Base-by-base conservation (phyloP, 2,113 vertebrate species). In the Beaufortia kweichowensis region DNA sequence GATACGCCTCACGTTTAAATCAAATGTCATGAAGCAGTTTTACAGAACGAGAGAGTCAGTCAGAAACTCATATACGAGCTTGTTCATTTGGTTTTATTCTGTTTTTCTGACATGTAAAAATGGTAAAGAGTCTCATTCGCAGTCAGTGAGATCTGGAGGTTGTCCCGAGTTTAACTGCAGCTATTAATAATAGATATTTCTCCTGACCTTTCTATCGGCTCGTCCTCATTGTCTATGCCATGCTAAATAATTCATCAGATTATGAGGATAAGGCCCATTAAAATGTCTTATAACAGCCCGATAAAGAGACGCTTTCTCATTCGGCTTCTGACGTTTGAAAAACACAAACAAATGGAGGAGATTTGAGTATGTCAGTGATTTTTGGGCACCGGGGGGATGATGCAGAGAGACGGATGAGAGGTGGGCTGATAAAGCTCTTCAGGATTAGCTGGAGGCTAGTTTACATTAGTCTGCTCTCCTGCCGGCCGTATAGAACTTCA, bases 381-480 rank as follows among this genome's bases (percentile, higher is more conserved):
- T 53, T n/a, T 1, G 14, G 15, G 43, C n/a, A n/a, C n/a, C n/a
- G n/a, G 14, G 14, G 11, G 14, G 41, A 43, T 12, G 9, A 43
- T 14, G 12, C 11, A 65, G 87, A 66, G 87, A 53, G 17, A 9
- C 48, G 7, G 48, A 53, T 46, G 48, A 53, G 48, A 53, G 48
- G n/a, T 53, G 48, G n/a, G 48, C 48, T n/a, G 6, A 9, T 53
- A 9, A 53, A 21, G 21, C 19, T 21, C 83, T n/a, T 86, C 85
- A 85, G 80, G 69, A 84, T 82, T 92, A 88, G 91, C 94, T 89
- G 48, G 85, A 92, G 92, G 92, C 93, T 87, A 91, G 83, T 84
- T 94, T 92, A 82, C 77, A 75, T 91, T 91, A 87, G 84, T 86
- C 84, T 4, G 3, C 70, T 43, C 83, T 85, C 82, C n/a, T 84